Conservation (phyloP, 2,888 invertebrate species). For the Pristionchus fissidentatus region DNA sequence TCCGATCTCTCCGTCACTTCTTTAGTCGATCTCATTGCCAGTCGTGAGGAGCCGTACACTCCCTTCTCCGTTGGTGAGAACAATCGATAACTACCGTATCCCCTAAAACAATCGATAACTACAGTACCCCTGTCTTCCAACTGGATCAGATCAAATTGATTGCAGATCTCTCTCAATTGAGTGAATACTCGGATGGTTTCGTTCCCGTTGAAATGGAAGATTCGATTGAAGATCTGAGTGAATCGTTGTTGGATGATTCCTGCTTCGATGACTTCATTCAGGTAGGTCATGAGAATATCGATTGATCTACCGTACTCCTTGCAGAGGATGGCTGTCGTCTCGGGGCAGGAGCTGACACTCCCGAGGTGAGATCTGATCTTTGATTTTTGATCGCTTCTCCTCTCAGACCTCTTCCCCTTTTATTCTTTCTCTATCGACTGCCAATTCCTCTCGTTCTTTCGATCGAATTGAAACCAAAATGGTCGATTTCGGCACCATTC, state of each 20-base stretch:
- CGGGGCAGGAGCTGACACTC: background rate
- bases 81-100: too few species aligned
- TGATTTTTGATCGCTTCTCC: slow-evolving; percentile 2
- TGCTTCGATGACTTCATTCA: slow-evolving; percentile 16
- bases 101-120: too few species aligned
- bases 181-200: too few species aligned
- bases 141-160: too few species aligned
- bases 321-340: background rate
- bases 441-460: background rate
- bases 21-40: background rate
- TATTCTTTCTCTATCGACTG: background rate
- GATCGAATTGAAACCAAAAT: background rate
- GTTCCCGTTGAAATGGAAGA: background rate
- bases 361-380: background rate
- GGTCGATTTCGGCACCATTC: slow-evolving; percentile 27
- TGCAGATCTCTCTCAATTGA: background rate
- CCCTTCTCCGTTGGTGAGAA: background rate
- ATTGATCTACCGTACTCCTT: background rate
- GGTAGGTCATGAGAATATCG: background rate
- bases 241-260: background rate
- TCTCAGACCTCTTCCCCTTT: slow-evolving; percentile 17
- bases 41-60: slow-evolving; percentile 3
- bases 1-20: slow-evolving; percentile 36
- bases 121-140: too few species aligned
- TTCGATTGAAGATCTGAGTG: background rate